phyloP scores from a whole-genome alignment of 2,888 invertebrate species.

The Acrobeloides nanus region DNA sequence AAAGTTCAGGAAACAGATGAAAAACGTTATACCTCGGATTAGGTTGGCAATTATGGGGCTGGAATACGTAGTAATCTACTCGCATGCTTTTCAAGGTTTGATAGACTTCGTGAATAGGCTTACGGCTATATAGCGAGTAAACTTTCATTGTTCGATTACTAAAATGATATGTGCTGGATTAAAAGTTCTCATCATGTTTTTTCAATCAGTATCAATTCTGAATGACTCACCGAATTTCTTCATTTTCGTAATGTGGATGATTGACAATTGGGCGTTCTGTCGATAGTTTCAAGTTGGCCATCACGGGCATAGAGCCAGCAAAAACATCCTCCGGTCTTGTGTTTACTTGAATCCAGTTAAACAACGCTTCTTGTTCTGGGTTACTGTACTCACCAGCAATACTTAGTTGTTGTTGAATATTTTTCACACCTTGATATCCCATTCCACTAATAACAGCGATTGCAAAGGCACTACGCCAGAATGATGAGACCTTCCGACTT shows the following conservation, averaged over 20 bases:
- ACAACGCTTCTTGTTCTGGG: slow-evolving; percentile 67
- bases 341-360: slow-evolving; percentile 68
- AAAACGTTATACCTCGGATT: slow-evolving; percentile 2
- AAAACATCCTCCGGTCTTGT: slow-evolving; percentile 66
- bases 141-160: slow-evolving; percentile 73
- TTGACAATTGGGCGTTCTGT: slow-evolving; percentile 72
- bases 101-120: slow-evolving; percentile 66
- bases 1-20: too few species aligned
- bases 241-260: slow-evolving; percentile 80
- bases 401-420: slow-evolving; percentile 59
- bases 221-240: slow-evolving; percentile 64
- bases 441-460: slow-evolving; percentile 61
- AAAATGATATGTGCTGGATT: slow-evolving; percentile 41
- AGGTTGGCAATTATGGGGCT: slow-evolving; percentile 61
- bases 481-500: slow-evolving; percentile 1
- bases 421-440: slow-evolving; percentile 56
- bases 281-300: slow-evolving; percentile 72
- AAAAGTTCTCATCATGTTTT: background rate
- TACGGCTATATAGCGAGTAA: slow-evolving; percentile 73
- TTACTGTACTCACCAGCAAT: slow-evolving; percentile 67
- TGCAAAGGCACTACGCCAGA: slow-evolving; percentile 36
- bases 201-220: slow-evolving; percentile 5
- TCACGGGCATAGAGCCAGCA: slow-evolving; percentile 77
- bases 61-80: slow-evolving; percentile 70
- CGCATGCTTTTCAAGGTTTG: slow-evolving; percentile 64